These are phyloP conservation scores for Oithona nana DNA, from an alignment of 2,888 invertebrate species.

Conservation along the genomic window DNA sequence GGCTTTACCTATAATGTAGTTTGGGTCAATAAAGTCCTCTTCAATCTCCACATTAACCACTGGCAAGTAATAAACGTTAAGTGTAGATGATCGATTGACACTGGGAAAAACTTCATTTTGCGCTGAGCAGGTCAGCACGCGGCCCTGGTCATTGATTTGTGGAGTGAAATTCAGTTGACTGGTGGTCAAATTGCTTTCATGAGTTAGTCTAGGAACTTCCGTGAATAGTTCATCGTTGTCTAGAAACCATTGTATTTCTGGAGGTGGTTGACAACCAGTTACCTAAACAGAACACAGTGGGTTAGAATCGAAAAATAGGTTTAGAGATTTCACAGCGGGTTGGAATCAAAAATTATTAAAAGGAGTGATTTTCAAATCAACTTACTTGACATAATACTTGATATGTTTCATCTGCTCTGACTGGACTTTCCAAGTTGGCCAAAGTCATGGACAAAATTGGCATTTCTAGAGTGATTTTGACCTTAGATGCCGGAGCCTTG, in stretches of 20 bases:
- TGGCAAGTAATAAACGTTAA: slow-evolving; percentile 11
- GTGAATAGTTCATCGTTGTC: neutral
- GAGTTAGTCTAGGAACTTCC: neutral
- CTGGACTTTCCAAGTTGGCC: neutral
- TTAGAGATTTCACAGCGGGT: too few species aligned
- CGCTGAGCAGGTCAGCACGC: slow-evolving; percentile 4
- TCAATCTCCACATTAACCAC: slow-evolving; percentile 7
- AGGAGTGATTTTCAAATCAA: too few species aligned
- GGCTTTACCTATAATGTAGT: neutral
- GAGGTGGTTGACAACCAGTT: slow-evolving; percentile 10
- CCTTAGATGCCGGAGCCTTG: slow-evolving; percentile 3
- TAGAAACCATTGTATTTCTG: slow-evolving; percentile 8
- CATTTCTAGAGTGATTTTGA: slow-evolving; percentile 4
- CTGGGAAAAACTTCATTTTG: neutral
- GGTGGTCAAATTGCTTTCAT: slow-evolving; percentile 8
- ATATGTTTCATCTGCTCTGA: slow-evolving; percentile 2
- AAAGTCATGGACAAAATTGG: slow-evolving; percentile 3
- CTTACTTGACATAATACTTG: slow-evolving; percentile 12
- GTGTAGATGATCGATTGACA: neutral
- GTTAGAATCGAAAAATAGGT: too few species aligned
- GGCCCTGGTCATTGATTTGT: slow-evolving; percentile 15
- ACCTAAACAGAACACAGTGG: too few species aligned
- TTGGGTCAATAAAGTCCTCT: neutral
- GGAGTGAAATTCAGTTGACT: slow-evolving; percentile 1
- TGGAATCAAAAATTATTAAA: too few species aligned